phyloP scores from a whole-genome alignment of 1,140 invertebrate species.

The Drosophila biarmipes region DNA sequence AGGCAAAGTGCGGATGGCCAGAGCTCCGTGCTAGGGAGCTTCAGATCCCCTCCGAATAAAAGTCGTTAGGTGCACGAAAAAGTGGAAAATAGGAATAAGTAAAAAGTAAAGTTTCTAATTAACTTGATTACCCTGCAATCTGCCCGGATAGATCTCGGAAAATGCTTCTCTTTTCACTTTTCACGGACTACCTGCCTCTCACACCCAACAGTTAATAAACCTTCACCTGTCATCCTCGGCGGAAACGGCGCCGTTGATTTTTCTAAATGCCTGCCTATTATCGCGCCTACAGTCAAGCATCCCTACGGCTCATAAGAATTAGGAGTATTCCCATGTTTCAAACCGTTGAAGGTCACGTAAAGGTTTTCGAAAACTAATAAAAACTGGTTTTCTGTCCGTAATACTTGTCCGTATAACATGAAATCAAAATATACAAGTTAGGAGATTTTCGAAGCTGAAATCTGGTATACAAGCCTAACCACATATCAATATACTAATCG shows the following conservation, averaged over 20 bases:
- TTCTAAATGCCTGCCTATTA: slow-evolving; percentile 4
- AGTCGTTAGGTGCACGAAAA: slow-evolving; percentile 43
- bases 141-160: slow-evolving; percentile 57
- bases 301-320: not conserved
- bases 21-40: slow-evolving; percentile 8
- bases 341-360: no score
- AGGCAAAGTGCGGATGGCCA: slow-evolving; percentile 41
- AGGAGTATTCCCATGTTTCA: not conserved
- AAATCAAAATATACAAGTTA: no score
- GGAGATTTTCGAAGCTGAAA: no score
- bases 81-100: no score
- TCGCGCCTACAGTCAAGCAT: slow-evolving; percentile 3
- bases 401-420: no score
- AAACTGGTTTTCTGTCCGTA: no score
- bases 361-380: no score
- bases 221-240: slow-evolving; percentile 11
- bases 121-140: slow-evolving; percentile 70
- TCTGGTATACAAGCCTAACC: no score
- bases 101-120: slow-evolving; percentile 64
- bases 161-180: slow-evolving; percentile 50
- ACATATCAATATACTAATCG: no score
- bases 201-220: not conserved
- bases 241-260: not conserved
- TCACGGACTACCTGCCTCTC: slow-evolving; percentile 24
- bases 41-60: slow-evolving; percentile 18